phyloP scores from a whole-genome alignment of 35 echinoderm and acorn worm genomes.

The Anneissia japonica region DNA sequence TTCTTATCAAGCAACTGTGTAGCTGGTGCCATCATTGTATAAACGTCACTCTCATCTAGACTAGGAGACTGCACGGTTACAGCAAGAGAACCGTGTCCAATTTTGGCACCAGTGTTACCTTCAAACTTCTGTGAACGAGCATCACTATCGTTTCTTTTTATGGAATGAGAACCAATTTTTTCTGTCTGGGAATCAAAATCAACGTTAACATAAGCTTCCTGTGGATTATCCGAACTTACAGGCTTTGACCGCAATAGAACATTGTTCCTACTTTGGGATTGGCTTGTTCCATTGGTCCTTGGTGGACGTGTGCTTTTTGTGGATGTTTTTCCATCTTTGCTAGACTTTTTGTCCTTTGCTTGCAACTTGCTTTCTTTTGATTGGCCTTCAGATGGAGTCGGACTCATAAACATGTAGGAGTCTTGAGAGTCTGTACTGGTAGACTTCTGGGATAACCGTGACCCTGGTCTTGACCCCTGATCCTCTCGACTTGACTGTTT shows the following conservation, averaged over 20 bases:
- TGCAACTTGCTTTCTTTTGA: neutral
- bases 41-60: neutral
- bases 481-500: neutral
- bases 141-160: neutral
- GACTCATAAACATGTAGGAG: neutral
- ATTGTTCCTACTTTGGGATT: neutral
- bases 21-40: neutral
- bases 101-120: neutral
- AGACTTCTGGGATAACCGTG: neutral
- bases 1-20: neutral
- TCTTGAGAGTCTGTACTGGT: neutral
- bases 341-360: neutral
- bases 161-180: neutral
- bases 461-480: no score
- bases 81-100: neutral
- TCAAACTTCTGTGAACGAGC: neutral
- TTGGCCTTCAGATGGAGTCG: neutral
- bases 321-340: neutral
- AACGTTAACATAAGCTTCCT: neutral
- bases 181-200: neutral
- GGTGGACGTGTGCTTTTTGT: neutral
- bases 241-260: neutral
- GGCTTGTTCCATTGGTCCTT: neutral
- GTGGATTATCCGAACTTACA: neutral
- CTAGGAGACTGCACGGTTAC: neutral